Conservation (phyloP, 2,797 vertebrate species). For the Huso huso region DNA sequence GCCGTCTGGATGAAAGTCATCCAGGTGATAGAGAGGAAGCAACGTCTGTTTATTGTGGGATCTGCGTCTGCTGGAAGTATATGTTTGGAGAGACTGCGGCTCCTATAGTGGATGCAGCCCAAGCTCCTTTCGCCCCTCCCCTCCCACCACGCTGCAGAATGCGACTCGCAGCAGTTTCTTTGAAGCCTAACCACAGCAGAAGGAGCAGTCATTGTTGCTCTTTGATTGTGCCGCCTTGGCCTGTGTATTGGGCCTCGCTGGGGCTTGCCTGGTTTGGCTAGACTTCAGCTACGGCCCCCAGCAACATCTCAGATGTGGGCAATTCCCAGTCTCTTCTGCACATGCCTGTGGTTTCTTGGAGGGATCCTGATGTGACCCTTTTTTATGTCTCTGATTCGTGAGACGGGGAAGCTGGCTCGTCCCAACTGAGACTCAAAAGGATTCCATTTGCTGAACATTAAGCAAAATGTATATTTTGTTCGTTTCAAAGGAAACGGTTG, state of each 20-base stretch:
- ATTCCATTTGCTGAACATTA: too few relatives aligned
- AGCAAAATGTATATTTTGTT: too few relatives aligned
- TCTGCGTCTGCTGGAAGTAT: constrained; percentile 21
- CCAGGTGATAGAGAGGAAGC: constrained; percentile 22
- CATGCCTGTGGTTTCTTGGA: constrained; percentile 79
- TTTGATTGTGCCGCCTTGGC: constrained; percentile 70
- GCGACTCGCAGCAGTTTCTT: constrained; percentile 65
- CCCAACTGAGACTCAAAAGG: too few relatives aligned
- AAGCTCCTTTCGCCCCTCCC: constrained; percentile 19
- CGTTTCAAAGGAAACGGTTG: too few relatives aligned
- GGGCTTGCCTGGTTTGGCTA: constrained; percentile 62
- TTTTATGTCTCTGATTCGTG: too few relatives aligned
- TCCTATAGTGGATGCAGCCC: constrained; percentile 50
- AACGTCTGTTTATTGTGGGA: constrained; percentile 11
- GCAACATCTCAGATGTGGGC: constrained; percentile 82
- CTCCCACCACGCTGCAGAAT: constrained; percentile 43
- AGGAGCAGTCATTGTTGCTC: constrained; percentile 69
- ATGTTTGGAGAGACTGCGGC: constrained; percentile 39
- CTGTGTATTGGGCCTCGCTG: constrained; percentile 64
- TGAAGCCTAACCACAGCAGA: constrained; percentile 79
- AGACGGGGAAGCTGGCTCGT: too few relatives aligned
- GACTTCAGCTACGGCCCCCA: constrained; percentile 71
- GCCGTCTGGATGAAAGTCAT: constrained; percentile 23
- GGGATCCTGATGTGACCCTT: constrained; percentile 59
- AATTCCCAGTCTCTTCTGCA: constrained; percentile 62